phyloP scores from a whole-genome alignment of 2,797 vertebrate species.

The Merluccius polli region DNA sequence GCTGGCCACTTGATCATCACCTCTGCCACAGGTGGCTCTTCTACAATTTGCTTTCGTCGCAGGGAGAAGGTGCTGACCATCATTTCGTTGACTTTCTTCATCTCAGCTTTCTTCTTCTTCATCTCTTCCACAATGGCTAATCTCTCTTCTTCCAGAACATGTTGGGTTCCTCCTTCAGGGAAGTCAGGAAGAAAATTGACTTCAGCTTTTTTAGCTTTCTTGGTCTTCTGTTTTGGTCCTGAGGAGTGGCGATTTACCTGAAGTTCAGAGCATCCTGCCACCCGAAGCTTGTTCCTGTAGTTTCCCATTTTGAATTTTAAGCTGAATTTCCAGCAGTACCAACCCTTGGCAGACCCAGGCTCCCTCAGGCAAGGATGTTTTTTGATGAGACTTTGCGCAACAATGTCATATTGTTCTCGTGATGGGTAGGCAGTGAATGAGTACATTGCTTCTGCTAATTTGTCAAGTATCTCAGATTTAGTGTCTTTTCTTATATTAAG shows the following conservation, averaged over 20 bases:
- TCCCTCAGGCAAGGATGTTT: constrained; percentile 9
- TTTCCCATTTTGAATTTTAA: constrained; percentile 18
- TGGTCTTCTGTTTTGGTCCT: not conserved
- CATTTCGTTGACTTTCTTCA: constrained; percentile 9
- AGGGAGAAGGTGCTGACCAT: constrained; percentile 14
- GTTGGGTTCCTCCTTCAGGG: not conserved
- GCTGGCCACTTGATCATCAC: constrained; percentile 27
- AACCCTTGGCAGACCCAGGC: constrained; percentile 6
- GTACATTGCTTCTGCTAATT: constrained; percentile 10
- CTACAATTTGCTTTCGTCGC: constrained; percentile 19
- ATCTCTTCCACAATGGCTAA: constrained; percentile 7
- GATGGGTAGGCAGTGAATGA: not conserved
- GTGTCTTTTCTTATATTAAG: constrained; percentile 10
- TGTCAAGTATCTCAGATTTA: constrained; percentile 15
- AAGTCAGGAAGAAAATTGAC: constrained; percentile 12
- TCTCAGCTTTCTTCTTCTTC: constrained; percentile 13
- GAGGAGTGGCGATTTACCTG: not conserved
- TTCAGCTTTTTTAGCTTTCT: constrained; percentile 9
- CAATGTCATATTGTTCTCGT: constrained; percentile 5
- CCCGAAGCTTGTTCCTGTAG: not conserved
- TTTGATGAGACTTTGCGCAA: constrained; percentile 8
- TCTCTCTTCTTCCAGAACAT: constrained; percentile 1
- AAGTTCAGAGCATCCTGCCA: constrained; percentile 14
- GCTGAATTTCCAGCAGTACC: constrained; percentile 9
- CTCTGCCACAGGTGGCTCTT: constrained; percentile 27